Conservation (phyloP, 2,888 invertebrate genomes). For the Platerodrilus igneus region DNA sequence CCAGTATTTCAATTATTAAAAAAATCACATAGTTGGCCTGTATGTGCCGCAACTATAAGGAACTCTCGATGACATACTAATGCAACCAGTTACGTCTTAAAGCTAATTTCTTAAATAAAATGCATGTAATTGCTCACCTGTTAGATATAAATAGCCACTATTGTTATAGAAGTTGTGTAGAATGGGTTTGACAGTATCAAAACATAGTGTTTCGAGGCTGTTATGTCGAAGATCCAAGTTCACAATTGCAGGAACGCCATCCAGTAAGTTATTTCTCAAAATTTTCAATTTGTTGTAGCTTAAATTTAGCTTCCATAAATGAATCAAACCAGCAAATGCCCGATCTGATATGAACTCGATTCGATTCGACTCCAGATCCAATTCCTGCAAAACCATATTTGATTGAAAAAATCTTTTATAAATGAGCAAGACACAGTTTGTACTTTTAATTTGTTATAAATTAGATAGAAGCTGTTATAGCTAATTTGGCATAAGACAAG, state of each 20-base stretch:
- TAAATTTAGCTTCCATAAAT: constrained; percentile 66
- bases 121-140: constrained; percentile 67
- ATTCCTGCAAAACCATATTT: constrained; percentile 42
- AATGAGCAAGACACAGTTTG: too few species aligned
- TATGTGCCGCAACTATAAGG: too few species aligned
- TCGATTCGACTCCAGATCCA: constrained; percentile 46
- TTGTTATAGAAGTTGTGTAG: constrained; percentile 71
- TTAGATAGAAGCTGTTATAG: too few species aligned
- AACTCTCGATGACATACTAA: too few species aligned
- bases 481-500: too few species aligned
- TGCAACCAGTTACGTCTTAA: too few species aligned
- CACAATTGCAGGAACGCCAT: constrained; percentile 66
- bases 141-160: constrained; percentile 69
- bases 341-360: constrained; percentile 67
- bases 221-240: constrained; percentile 75
- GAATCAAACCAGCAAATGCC: constrained; percentile 71
- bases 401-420: too few species aligned
- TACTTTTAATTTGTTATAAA: too few species aligned
- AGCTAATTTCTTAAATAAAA: too few species aligned
- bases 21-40: too few species aligned
- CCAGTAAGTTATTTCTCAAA: constrained; percentile 67
- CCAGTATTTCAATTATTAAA: too few species aligned
- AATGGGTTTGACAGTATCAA: constrained; percentile 72
- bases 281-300: constrained; percentile 71
- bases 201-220: constrained; percentile 69